phyloP scores from a whole-genome alignment of 1,140 invertebrate species.

The Drosophila dunni region DNA sequence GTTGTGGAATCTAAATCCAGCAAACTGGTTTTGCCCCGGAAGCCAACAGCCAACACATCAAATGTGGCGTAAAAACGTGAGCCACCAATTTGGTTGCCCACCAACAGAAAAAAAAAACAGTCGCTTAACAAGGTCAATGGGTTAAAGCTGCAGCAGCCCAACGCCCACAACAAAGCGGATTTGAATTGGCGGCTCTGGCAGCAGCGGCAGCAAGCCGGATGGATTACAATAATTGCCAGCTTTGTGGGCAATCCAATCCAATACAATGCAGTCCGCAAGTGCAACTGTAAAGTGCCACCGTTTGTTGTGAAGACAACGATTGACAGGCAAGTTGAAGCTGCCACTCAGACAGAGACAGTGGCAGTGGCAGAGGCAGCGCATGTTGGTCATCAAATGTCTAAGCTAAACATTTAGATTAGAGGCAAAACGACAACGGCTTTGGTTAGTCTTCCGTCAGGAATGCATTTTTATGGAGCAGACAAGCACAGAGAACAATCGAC shows the following conservation, averaged over 20 bases:
- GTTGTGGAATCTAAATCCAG: not conserved
- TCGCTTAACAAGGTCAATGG: constrained; percentile 76
- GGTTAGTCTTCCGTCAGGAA: constrained; percentile 75
- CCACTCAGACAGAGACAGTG: constrained; percentile 62
- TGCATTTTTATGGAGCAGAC: constrained; percentile 75
- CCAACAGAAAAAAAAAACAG: constrained; percentile 7
- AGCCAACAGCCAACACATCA: constrained; percentile 15
- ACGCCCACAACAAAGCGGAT: constrained; percentile 44
- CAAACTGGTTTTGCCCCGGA: constrained; percentile 29
- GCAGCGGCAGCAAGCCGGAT: constrained; percentile 36
- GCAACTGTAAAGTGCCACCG: constrained; percentile 81
- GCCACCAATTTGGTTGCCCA: constrained; percentile 42
- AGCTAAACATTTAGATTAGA: constrained; percentile 80
- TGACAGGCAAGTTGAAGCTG: constrained; percentile 73
- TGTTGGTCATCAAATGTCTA: constrained; percentile 80
- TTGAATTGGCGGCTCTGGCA: not conserved
- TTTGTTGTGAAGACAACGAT: constrained; percentile 61
- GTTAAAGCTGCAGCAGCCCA: constrained; percentile 53
- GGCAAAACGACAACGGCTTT: constrained; percentile 38
- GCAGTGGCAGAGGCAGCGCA: constrained; percentile 52
- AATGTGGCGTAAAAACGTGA: constrained; percentile 74
- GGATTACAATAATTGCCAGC: constrained; percentile 74
- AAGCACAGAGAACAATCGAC: constrained; percentile 66
- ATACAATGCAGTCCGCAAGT: constrained; percentile 69
- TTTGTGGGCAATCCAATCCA: constrained; percentile 50